Percentiles rank a stretch among this genome's conserved stretches.
phyloP scores from a whole-genome alignment of 2,797 vertebrate genomes.

The Poecilia picta region DNA sequence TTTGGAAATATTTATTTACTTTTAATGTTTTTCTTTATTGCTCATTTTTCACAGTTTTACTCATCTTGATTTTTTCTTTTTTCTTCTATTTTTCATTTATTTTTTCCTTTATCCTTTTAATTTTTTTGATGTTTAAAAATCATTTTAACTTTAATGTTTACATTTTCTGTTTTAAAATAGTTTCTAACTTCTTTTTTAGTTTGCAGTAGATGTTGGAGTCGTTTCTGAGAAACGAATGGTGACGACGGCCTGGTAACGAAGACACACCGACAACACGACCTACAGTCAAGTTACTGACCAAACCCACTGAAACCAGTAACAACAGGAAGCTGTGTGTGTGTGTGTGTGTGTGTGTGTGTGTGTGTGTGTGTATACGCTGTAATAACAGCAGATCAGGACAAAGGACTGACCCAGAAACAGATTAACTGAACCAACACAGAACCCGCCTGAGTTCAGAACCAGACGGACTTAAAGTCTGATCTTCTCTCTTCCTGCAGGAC shows the following conservation, averaged over 20 bases:
- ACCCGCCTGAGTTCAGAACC: not conserved
- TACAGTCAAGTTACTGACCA: no score
- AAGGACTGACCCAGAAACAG: constrained; percentile 50
- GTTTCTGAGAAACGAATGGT: no score
- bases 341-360: not conserved
- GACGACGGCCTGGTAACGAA: no score
- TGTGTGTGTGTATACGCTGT: not conserved
- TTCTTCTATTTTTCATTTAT: not conserved
- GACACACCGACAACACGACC: no score
- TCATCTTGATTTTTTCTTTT: not conserved
- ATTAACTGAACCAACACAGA: constrained; percentile 24
- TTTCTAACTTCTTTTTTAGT: no score
- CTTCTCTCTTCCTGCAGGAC: constrained; percentile 10
- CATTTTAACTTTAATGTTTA: no score
- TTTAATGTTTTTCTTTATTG: no score
- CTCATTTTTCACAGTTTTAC: no score
- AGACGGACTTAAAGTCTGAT: constrained; percentile 36
- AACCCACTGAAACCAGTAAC: not conserved
- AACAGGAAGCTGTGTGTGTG: not conserved
- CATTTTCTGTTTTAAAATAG: no score
- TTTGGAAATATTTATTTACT: not conserved
- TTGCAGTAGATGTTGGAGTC: no score
- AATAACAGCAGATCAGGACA: constrained; percentile 58
- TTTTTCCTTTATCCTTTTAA: not conserved
- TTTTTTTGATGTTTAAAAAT: not conserved